Conservation (phyloP, 2,113 vertebrate species). For the Calyptommatus sinebrachiatus region DNA sequence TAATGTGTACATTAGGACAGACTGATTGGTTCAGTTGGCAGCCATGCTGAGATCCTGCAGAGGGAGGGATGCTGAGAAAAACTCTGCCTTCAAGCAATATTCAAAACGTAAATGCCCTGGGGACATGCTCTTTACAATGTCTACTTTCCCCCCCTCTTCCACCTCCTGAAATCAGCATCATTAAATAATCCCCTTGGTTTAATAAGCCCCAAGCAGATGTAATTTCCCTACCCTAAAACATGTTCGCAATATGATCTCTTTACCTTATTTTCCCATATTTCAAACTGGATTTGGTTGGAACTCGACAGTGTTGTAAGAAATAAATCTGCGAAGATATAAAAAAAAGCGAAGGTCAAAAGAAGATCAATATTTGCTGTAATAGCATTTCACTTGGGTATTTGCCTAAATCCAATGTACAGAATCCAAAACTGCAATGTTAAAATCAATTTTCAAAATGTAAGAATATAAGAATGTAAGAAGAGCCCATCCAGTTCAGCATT, state of each 20-base stretch:
- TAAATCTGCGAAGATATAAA: constrained; percentile 74
- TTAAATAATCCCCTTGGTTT: constrained; percentile 18
- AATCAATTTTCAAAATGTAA: no score
- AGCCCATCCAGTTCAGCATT: no score
- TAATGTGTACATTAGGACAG: constrained; percentile 48
- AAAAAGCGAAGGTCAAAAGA: constrained; percentile 17
- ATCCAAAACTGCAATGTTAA: no score
- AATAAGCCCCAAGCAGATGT: neutral
- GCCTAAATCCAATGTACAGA: neutral
- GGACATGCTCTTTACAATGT: constrained; percentile 19
- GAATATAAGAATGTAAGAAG: no score
- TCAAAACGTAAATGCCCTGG: constrained; percentile 26
- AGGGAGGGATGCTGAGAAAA: constrained; percentile 38
- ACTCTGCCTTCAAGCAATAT: constrained; percentile 25
- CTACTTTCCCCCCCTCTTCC: constrained; percentile 4
- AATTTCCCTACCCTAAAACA: constrained; percentile 37
- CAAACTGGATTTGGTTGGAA: constrained; percentile 63
- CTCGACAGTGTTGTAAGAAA: constrained; percentile 75
- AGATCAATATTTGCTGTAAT: neutral
- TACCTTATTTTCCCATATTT: constrained; percentile 84
- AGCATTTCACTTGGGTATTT: neutral
- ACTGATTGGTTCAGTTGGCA: constrained; percentile 57
- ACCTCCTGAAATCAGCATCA: constrained; percentile 21
- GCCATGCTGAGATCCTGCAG: constrained; percentile 34
- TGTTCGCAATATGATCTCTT: constrained; percentile 42